A percentile compares a stretch with the other conserved stretches of the same genome.
phyloP scores from a whole-genome alignment of 2,888 invertebrate genomes.

The Patella caerulea region DNA sequence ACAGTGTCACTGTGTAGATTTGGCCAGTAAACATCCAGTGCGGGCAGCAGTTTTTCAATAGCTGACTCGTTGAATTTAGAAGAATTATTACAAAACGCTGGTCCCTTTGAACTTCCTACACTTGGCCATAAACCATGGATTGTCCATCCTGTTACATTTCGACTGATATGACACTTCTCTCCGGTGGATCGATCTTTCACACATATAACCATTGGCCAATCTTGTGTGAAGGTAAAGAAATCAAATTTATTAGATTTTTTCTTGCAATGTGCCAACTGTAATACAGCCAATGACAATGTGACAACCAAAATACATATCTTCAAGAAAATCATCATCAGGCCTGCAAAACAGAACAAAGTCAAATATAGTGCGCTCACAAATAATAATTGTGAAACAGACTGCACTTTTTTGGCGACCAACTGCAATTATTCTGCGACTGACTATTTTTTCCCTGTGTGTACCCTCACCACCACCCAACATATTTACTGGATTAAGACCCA shows the following conservation, averaged over 20 bases:
- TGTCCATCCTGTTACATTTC: neutral
- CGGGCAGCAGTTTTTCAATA: neutral
- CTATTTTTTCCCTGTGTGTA: too few species aligned
- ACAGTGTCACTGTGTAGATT: neutral
- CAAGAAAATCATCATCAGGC: too few species aligned
- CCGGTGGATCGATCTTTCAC: neutral
- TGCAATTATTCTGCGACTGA: too few species aligned
- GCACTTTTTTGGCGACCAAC: too few species aligned
- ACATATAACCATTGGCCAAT: neutral
- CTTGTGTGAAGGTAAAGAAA: neutral
- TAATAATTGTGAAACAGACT: too few species aligned
- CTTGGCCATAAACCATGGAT: neutral
- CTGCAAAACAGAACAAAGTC: too few species aligned
- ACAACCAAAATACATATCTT: neutral
- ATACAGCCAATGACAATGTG: neutral
- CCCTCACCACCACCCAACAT: too few species aligned
- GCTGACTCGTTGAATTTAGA: neutral
- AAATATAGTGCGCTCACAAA: too few species aligned
- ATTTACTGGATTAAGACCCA: too few species aligned
- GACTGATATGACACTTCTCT: neutral
- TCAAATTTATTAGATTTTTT: too few species aligned
- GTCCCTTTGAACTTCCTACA: neutral
- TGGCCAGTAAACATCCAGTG: neutral
- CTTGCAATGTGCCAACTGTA: too few species aligned
- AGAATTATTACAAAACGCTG: neutral